Conservation (phyloP, 2,113 vertebrate species). For the Megaleporinus macrocephalus region DNA sequence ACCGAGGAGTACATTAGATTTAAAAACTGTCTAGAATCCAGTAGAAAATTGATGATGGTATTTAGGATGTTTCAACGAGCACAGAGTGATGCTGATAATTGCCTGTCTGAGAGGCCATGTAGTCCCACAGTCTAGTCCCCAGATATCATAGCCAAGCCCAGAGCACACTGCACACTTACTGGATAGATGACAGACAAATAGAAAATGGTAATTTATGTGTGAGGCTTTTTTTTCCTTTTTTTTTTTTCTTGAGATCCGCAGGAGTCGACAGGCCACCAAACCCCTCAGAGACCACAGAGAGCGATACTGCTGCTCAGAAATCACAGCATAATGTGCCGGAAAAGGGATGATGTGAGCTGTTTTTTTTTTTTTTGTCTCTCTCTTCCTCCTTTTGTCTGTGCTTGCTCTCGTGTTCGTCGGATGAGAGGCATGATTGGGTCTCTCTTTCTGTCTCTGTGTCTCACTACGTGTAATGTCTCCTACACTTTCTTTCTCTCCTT, state of each 20-base stretch:
- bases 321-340: constrained; percentile 62
- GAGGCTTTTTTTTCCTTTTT: constrained; percentile 63
- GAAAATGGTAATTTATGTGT: constrained; percentile 70
- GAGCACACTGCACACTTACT: constrained; percentile 53
- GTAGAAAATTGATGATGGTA: constrained; percentile 43
- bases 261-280: constrained; percentile 55
- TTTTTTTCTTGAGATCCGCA: constrained; percentile 58
- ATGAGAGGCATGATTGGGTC: constrained; percentile 29
- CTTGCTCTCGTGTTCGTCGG: constrained; percentile 21
- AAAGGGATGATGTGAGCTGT: constrained; percentile 47
- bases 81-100: constrained; percentile 65
- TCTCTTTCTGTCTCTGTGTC: constrained; percentile 17
- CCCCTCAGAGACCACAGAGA: constrained; percentile 54
- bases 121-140: constrained; percentile 67
- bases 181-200: constrained; percentile 64
- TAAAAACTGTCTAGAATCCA: constrained; percentile 40
- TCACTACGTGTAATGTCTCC: constrained; percentile 18
- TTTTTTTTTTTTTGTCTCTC: not conserved
- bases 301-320: constrained; percentile 61
- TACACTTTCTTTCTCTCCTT: constrained; percentile 24
- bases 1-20: constrained; percentile 18
- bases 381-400: constrained; percentile 17
- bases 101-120: constrained; percentile 57
- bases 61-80: constrained; percentile 54
- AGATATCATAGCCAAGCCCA: constrained; percentile 56